Conservation (phyloP, 2,888 invertebrate species). For the Cheilosia vulpina region DNA sequence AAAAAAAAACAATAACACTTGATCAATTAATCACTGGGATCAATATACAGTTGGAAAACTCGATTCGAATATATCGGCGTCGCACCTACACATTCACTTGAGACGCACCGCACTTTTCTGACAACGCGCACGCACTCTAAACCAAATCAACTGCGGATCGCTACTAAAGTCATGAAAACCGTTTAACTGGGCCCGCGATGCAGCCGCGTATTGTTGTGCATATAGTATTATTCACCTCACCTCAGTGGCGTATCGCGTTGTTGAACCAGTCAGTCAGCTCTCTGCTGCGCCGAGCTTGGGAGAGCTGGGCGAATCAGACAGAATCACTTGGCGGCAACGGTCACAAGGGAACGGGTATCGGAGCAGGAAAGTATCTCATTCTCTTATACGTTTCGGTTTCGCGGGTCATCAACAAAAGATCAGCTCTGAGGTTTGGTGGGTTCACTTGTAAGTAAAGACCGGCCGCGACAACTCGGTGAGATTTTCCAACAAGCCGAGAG, state of each 20-base stretch:
- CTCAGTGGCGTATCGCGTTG: constrained; percentile 43
- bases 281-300: constrained; percentile 27
- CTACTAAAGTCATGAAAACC: constrained; percentile 72
- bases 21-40: constrained; percentile 18
- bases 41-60: constrained; percentile 3
- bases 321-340: background rate
- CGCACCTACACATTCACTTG: constrained; percentile 23
- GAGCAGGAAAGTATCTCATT: constrained; percentile 41
- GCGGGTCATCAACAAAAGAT: constrained; percentile 18
- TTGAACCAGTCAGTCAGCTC: constrained; percentile 73
- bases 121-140: constrained; percentile 66
- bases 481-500: too few species aligned
- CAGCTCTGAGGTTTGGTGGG: constrained; percentile 15
- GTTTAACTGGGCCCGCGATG: constrained; percentile 68
- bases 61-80: constrained; percentile 23
- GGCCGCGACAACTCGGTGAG: too few species aligned
- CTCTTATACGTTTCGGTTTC: constrained; percentile 46
- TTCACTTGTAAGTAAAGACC: background rate
- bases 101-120: constrained; percentile 49
- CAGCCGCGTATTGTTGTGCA: constrained; percentile 50
- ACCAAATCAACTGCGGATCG: constrained; percentile 72
- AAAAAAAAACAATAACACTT: constrained; percentile 11
- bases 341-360: constrained; percentile 14
- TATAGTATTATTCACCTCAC: constrained; percentile 66
- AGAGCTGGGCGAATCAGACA: constrained; percentile 45